phyloP scores from a whole-genome alignment of 2,797 vertebrate species.

The Aselliscus stoliczkanus region DNA sequence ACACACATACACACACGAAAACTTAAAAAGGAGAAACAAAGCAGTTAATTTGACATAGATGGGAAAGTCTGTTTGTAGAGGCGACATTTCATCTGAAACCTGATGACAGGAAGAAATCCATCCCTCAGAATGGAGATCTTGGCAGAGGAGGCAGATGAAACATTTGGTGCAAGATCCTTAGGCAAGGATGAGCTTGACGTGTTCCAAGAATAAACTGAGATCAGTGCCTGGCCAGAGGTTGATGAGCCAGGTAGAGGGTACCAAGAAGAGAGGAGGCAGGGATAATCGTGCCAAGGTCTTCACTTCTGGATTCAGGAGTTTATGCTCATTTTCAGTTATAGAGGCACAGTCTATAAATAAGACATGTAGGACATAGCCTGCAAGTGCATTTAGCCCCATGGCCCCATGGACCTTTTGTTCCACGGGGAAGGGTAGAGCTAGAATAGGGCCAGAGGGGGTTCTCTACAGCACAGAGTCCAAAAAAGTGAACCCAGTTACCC shows the following conservation, averaged over 20 bases:
- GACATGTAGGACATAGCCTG: accelerated
- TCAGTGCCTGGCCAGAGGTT: background rate
- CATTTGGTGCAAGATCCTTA: background rate
- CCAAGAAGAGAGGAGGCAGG: background rate
- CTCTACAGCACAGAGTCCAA: background rate
- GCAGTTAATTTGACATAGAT: background rate
- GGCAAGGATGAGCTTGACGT: background rate
- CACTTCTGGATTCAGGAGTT: background rate
- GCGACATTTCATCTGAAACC: background rate
- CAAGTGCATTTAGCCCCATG: accelerated
- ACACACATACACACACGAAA: background rate
- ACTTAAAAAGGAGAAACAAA: background rate
- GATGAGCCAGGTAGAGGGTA: background rate
- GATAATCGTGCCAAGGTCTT: accelerated
- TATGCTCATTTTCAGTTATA: background rate
- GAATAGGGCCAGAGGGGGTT: background rate
- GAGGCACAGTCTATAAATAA: accelerated
- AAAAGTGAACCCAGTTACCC: background rate
- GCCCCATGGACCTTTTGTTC: background rate
- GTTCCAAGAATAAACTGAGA: background rate
- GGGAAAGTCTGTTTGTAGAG: background rate
- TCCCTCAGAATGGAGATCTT: background rate
- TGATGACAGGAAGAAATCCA: background rate
- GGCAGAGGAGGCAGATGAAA: background rate
- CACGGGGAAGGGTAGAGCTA: background rate